These are phyloP conservation scores for Myxocyprinus asiaticus DNA, from an alignment of 2,113 vertebrate genomes.

Conservation along the genomic window DNA sequence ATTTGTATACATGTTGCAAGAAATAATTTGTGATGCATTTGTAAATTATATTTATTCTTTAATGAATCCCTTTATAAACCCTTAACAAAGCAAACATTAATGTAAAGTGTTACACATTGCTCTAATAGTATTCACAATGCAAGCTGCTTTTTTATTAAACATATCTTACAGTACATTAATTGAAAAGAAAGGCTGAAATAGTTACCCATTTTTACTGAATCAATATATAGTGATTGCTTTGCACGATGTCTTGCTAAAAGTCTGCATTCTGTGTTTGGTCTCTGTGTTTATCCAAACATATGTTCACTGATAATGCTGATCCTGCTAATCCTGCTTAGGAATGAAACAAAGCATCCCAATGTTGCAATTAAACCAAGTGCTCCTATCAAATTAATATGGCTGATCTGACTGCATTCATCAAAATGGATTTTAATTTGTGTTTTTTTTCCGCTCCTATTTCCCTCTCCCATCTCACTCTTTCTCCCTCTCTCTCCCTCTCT, in stretches of 20 bases:
- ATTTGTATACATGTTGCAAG: too few species aligned
- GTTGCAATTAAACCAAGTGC: constrained; percentile 79
- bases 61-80: too few species aligned
- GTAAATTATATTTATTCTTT: too few species aligned
- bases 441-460: constrained; percentile 32
- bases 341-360: constrained; percentile 85
- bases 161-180: constrained; percentile 6
- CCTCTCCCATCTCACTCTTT: constrained; percentile 42
- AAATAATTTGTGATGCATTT: too few species aligned
- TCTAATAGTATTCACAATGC: neutral
- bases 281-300: constrained; percentile 67
- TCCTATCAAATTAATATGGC: constrained; percentile 77
- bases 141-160: neutral
- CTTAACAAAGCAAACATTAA: too few species aligned
- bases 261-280: constrained; percentile 13
- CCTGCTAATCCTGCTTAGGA: constrained; percentile 78
- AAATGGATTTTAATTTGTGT: constrained; percentile 81
- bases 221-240: constrained; percentile 26
- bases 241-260: constrained; percentile 14
- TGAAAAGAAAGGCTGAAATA: neutral
- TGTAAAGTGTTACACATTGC: neutral
- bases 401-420: constrained; percentile 83
- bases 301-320: constrained; percentile 74
- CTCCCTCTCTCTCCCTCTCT: constrained; percentile 52
- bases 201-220: neutral